These are phyloP conservation scores for Nebria ingens DNA, from an alignment of 1,140 invertebrate species.

Conservation along the genomic window DNA sequence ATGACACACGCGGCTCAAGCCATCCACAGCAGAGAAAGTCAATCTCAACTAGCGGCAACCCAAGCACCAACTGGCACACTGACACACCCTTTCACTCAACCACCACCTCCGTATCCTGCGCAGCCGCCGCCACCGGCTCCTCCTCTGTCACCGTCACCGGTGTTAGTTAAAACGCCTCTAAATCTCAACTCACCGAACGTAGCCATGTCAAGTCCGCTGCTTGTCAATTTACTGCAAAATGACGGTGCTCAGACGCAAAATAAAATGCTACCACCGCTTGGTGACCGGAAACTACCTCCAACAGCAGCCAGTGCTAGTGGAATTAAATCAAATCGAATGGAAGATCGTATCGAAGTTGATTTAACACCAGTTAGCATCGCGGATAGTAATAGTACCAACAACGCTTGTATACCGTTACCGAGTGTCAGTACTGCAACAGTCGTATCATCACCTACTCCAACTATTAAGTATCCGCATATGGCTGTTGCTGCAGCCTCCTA, in stretches of 20 bases:
- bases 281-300: not conserved
- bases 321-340: not conserved
- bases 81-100: conserved; percentile 25
- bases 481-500: not conserved
- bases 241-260: conserved; percentile 45
- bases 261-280: conserved; percentile 5
- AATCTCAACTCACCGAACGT: conserved; percentile 42
- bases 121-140: conserved; percentile 18
- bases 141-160: conserved; percentile 31
- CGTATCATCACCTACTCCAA: not conserved
- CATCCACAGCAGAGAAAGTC: conserved; percentile 33
- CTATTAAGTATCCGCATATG: not conserved
- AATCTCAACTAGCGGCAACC: conserved; percentile 13
- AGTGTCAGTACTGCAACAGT: not conserved
- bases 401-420: too few relatives aligned
- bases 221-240: conserved; percentile 85
- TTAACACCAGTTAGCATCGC: too few relatives aligned
- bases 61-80: conserved; percentile 30
- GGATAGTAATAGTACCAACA: not conserved
- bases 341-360: too few relatives aligned
- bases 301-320: not conserved
- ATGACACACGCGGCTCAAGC: conserved; percentile 74
- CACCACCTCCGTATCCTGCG: conserved; percentile 13
- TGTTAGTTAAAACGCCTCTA: conserved; percentile 29
- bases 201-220: conserved; percentile 74